Base-by-base conservation (phyloP, 2,113 vertebrate genomes). In the Desmodus rotundus region DNA sequence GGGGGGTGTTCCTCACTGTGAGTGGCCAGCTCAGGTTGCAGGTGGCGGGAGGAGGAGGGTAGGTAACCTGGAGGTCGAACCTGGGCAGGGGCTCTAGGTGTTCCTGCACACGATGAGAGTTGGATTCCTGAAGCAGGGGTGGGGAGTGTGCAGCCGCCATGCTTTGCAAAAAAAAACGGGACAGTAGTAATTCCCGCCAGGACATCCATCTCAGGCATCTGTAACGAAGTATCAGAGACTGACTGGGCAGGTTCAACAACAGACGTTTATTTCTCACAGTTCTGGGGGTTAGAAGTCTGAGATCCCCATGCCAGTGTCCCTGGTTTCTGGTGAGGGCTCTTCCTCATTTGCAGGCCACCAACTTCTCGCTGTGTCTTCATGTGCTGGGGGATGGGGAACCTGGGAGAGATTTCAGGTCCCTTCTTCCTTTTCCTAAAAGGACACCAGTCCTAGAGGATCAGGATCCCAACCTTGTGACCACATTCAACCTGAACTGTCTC, bases 131-230 rank as follows among this genome's bases (percentile, higher is more conserved):
- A n/a, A 63, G 41, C 61, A 9, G 4, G 26, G 6, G n/a, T 20
- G 8, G 87, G 24, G 33, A 0, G 14, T 15, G 17, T 26, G 4
- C 0, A 0, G n/a, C 50, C 4, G 0, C 74, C 3, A 0, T 2
- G 2, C 43, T 50, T 38, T 0, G 6, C 47, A 3, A 38, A 36
- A 38, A 36, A 33, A 47, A 4, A 4, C 1, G 0, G 78, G 63
- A 54, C 52, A 17, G 5, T 4, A 5, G 3, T 12, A 5, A 11
- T 38, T 15, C 24, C 24, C 24, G 7, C 22, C 0, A 17, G 76
- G 73, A 54, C 20, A 2, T 19, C 47, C 2, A n/a, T 38, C 58
- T 50, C 33, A 4, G 56, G 56, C 67, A 45, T 31, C 45, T 5
- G 1, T 10, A 15, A 26, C 19, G 0, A 1, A 36, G 65, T 13